A percentile compares a stretch with the other conserved stretches of the same genome.
phyloP scores from a whole-genome alignment of 2,888 invertebrate species.

The Hydropsyche betteni region DNA sequence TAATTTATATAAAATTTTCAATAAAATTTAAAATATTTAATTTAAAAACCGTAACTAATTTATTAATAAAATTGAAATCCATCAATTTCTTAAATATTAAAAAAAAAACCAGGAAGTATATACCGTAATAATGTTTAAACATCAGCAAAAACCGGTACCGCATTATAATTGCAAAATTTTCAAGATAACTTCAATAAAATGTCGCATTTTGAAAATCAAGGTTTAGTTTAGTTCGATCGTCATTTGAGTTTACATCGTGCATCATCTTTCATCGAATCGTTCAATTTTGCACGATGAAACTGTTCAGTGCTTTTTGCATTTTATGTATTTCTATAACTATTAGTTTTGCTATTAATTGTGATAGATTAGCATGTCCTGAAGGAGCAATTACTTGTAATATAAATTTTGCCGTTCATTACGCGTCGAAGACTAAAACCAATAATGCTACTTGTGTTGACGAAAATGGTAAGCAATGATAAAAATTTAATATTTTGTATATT shows the following conservation, averaged over 20 bases:
- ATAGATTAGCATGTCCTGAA: background rate
- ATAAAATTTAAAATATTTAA: no score
- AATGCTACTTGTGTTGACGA: background rate
- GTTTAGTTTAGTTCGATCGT: background rate
- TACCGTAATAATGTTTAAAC: no score
- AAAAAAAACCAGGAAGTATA: no score
- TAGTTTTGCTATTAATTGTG: background rate
- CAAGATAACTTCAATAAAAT: background rate
- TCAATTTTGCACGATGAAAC: no score
- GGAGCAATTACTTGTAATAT: background rate
- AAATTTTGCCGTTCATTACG: background rate
- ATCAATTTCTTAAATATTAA: no score
- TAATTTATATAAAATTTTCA: no score
- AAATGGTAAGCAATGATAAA: background rate
- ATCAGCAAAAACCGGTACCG: no score
- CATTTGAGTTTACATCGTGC: background rate
- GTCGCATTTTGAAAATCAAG: background rate
- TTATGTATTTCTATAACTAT: background rate
- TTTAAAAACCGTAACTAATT: no score
- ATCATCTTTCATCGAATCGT: background rate
- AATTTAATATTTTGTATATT: background rate
- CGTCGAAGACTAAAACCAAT: background rate
- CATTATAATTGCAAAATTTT: no score
- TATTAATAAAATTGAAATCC: no score
- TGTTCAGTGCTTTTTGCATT: background rate